A percentile compares a stretch with the other conserved stretches of the same genome.
These are phyloP conservation scores for Acrossocheilus fasciatus DNA, from an alignment of 2,797 vertebrate genomes.

Conservation along the genomic window DNA sequence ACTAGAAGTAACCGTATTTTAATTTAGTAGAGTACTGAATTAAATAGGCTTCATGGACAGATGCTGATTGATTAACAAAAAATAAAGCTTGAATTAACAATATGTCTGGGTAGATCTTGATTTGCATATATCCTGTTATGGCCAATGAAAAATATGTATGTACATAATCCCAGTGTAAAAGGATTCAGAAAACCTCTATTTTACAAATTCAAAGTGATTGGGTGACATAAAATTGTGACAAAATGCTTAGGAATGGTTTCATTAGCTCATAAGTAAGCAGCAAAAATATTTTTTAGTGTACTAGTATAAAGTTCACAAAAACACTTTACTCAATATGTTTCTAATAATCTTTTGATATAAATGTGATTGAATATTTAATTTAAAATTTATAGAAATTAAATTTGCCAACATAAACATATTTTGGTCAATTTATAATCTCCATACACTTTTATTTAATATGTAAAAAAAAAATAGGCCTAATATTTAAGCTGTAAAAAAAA, in stretches of 20 bases:
- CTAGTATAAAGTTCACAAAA: too few relatives aligned
- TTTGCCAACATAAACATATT: not conserved
- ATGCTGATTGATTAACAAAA: conserved; percentile 5
- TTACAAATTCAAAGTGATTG: not conserved
- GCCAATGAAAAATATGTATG: not conserved
- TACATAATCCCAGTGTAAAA: not conserved
- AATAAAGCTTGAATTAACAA: conserved; percentile 6
- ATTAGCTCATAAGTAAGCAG: not conserved
- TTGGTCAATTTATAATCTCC: not conserved
- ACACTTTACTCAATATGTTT: not conserved
- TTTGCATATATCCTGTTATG: conserved; percentile 5
- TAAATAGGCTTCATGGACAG: conserved; percentile 4
- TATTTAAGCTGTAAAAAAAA: too few relatives aligned
- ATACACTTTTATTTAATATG: not conserved
- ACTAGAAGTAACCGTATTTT: not conserved
- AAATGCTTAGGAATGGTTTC: not conserved
- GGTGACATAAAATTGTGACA: not conserved
- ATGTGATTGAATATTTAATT: not conserved
- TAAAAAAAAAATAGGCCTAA: too few relatives aligned
- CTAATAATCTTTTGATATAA: not conserved
- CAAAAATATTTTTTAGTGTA: not conserved
- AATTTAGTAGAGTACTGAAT: conserved; percentile 1
- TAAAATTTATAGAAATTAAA: not conserved
- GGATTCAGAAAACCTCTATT: not conserved
- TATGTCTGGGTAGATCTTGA: not conserved